These are phyloP conservation scores for Neoitamus cyanurus DNA, from an alignment of 2,888 invertebrate species.

Conservation along the genomic window DNA sequence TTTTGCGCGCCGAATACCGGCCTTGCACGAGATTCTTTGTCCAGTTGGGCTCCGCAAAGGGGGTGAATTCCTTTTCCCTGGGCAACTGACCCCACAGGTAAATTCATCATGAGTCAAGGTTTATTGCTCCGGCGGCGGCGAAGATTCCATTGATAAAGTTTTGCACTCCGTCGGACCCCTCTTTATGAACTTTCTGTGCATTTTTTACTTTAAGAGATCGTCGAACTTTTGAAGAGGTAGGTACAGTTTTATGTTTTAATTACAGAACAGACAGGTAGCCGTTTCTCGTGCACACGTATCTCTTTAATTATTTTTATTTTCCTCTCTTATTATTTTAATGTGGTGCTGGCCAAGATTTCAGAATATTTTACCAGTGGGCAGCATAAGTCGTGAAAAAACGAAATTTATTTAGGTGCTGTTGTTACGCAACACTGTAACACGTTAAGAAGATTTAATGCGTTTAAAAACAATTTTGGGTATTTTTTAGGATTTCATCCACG, in stretches of 20 bases:
- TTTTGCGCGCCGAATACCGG: not conserved
- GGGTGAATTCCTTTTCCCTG: not conserved
- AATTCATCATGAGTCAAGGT: conserved; percentile 21
- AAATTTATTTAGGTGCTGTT: too few species aligned
- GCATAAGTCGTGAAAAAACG: not conserved
- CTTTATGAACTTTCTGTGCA: not conserved
- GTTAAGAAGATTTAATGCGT: too few species aligned
- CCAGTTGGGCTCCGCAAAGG: not conserved
- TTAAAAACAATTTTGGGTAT: too few species aligned
- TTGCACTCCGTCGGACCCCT: conserved; percentile 1
- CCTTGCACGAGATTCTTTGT: not conserved
- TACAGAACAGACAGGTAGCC: not conserved
- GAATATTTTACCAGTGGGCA: not conserved
- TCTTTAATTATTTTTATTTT: not conserved
- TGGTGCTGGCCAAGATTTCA: not conserved
- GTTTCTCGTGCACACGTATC: not conserved
- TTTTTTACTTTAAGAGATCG: not conserved
- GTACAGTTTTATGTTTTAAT: not conserved
- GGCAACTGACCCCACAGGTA: conserved; percentile 15
- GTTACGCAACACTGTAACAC: too few species aligned
- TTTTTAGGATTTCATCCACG: too few species aligned
- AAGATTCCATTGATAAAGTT: not conserved
- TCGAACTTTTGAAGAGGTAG: not conserved
- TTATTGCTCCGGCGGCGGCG: not conserved
- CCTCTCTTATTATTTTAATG: not conserved